Base-by-base conservation (phyloP, 2,797 vertebrate species). In the Typhlichthys subterraneus region DNA sequence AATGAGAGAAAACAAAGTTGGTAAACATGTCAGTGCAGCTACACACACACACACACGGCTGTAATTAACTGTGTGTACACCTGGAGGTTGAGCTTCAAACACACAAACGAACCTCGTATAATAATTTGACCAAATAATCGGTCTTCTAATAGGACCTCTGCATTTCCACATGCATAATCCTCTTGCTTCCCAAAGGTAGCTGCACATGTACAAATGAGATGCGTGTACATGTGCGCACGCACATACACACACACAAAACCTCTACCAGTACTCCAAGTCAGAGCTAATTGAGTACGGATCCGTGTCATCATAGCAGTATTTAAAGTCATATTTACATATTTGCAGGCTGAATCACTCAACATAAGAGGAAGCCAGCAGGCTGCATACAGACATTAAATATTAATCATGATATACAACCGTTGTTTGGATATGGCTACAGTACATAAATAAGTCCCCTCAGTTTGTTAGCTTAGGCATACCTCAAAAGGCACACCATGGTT, bases 21-120 rank as follows among this genome's bases (percentile, higher is more conserved):
- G 33, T 38, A 38, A 77, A 79, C 46, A 45, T 2, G 7, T 45
- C 52, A 51, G 52, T 72, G 59, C 71, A 70, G 33, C 33, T 38
- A 38, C 33, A 38, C 7, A 38, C 33, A 38, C 33, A 38, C 33
- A 38, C 33, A 38, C 33, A 38, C 33, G 8, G 1, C 33, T 38
- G 33, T 38, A 38, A 38, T 38, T 38, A 38, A 9, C 33, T 38
- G 33, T 38, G 33, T 38, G 33, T 38, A 38, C 33, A 38, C 33
- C 33, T 38, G 7, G 6, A 38, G 6, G 33, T 38, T 38, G 7
- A 38, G 33, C 33, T 38, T 38, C 33, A 38, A 38, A 38, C 33
- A 38, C 7, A 38, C 55, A 59, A 42, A 52, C 12, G 15, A 15
- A 52, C 33, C 33, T 38, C 33, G 33, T 38, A 38, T 38, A 38